phyloP scores from a whole-genome alignment of 1,140 invertebrate genomes.

The Orius insidiosus region DNA sequence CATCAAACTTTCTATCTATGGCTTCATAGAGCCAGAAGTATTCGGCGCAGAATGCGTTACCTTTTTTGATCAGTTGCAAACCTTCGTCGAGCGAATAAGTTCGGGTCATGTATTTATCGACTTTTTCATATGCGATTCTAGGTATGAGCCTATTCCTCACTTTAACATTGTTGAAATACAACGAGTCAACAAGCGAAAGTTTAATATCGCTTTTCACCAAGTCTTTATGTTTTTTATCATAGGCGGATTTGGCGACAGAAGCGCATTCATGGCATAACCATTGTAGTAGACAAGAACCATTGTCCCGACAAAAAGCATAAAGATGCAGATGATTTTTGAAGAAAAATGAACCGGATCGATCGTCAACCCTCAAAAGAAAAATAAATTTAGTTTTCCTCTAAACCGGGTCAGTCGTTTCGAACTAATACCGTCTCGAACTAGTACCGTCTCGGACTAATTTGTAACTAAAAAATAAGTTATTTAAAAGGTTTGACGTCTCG shows the following conservation, averaged over 20 bases:
- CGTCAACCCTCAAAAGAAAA: too few species aligned
- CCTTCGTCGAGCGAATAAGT: not conserved
- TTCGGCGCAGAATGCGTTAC: slow-evolving; percentile 1
- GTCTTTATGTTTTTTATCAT: not conserved
- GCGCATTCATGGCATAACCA: not conserved
- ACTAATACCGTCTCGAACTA: too few species aligned
- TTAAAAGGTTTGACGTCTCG: too few species aligned
- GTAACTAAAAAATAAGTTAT: too few species aligned
- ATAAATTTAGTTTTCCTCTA: too few species aligned
- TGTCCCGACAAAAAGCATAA: not conserved
- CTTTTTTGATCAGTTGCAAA: not conserved
- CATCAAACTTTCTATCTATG: slow-evolving; percentile 1
- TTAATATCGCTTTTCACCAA: not conserved
- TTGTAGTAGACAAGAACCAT: not conserved
- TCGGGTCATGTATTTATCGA: too few species aligned
- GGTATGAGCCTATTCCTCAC: too few species aligned
- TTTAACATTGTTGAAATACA: not conserved
- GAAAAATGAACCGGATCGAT: not conserved
- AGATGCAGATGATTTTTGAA: not conserved
- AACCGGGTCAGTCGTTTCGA: too few species aligned
- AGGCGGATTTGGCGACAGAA: not conserved
- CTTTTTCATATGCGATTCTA: too few species aligned
- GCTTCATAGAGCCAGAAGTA: slow-evolving; percentile 1
- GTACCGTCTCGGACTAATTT: too few species aligned
- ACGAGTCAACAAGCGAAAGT: not conserved